Evolutionary conservation across 2,113 vertebrate species (phyloP), one percentile per base, ranked within the genome.

Genomic region (Pelodiscus sinensis): DNA sequence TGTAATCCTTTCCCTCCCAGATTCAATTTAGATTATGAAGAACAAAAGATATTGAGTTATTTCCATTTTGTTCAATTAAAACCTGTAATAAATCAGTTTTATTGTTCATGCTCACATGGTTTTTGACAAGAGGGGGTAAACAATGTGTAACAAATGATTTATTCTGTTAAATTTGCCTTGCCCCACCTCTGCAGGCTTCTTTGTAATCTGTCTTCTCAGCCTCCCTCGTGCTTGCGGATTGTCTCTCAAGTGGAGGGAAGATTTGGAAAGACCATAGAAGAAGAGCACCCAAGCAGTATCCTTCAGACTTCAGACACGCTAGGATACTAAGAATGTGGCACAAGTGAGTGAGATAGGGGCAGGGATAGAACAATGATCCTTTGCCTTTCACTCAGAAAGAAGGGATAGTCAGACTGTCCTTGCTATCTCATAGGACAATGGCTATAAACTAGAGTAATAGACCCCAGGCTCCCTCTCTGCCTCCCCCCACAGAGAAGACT

Each of bases 1-100:
- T 81, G 44, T 86, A 88, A 86, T 82, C 86, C 79, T 90, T 80
- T 54, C 51, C 81, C 60, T 56, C 90, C 83, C 25, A 95, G 94
- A 96, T 96, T 97, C 93, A 94, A 91, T 96, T 97, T 96, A 96
- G 94, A 97, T 96, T 94, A 94, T 79, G 77, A 92, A 93, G 93
- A 97, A 92, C 80, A 92, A 94, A 90, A 97, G 56, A 73, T 1
- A 81, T 38, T 10, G 88, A 80, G 73, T 90, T 58, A 95, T 96
- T 96, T 57, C 44, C 88, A 90, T 65, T 82, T 27, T n/a, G 51
- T 19, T 95, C 62, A 73, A 22, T 93, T 92, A 92, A 12, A 8
- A 9, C 58, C 38, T 82, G 14, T 9, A 68, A 4, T 12, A 79
- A 90, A 79, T 95, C 82, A 77, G 84, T 58, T 51, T 19, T 87